Percentiles rank a stretch among this genome's conserved stretches.
Evolutionary conservation across 2,888 invertebrate genomes (phyloP).

Genomic region (Sphaerophoria taeniata): DNA sequence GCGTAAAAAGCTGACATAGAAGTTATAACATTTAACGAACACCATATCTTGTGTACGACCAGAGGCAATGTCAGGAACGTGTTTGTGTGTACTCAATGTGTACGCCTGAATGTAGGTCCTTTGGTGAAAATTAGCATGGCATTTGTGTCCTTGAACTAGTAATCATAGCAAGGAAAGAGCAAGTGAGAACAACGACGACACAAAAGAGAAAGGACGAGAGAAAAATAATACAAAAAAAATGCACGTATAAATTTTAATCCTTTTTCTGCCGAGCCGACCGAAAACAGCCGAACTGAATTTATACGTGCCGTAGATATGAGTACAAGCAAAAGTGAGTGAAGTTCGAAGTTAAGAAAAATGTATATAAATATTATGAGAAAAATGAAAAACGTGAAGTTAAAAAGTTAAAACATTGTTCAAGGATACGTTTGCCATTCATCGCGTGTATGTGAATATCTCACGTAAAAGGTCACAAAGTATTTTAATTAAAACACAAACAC

Average conservation of each 20-base stretch:
- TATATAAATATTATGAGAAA: neutral
- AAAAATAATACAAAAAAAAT: slow-evolving; percentile 15
- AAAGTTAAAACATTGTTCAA: slow-evolving; percentile 71
- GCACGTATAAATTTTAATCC: slow-evolving; percentile 66
- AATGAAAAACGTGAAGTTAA: slow-evolving; percentile 29
- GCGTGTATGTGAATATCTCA: slow-evolving; percentile 40
- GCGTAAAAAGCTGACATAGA: neutral
- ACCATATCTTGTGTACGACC: slow-evolving; percentile 44
- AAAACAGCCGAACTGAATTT: slow-evolving; percentile 17
- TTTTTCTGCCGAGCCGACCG: slow-evolving; percentile 26
- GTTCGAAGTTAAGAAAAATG: slow-evolving; percentile 8
- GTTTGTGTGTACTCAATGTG: slow-evolving; percentile 53
- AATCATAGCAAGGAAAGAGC: slow-evolving; percentile 69
- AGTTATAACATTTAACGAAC: slow-evolving; percentile 47
- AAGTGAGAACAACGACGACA: slow-evolving; percentile 54
- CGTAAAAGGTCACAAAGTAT: slow-evolving; percentile 73
- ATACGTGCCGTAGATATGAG: slow-evolving; percentile 6
- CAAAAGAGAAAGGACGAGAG: slow-evolving; percentile 43
- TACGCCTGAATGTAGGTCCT: slow-evolving; percentile 69
- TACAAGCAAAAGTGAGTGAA: slow-evolving; percentile 48
- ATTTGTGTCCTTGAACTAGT: slow-evolving; percentile 75
- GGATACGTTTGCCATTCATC: slow-evolving; percentile 59
- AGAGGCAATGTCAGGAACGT: slow-evolving; percentile 51
- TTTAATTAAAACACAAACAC: slow-evolving; percentile 68
- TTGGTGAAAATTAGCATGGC: slow-evolving; percentile 73